Base-by-base conservation (phyloP, 2,888 invertebrate genomes). In the Oligia strigilis region DNA sequence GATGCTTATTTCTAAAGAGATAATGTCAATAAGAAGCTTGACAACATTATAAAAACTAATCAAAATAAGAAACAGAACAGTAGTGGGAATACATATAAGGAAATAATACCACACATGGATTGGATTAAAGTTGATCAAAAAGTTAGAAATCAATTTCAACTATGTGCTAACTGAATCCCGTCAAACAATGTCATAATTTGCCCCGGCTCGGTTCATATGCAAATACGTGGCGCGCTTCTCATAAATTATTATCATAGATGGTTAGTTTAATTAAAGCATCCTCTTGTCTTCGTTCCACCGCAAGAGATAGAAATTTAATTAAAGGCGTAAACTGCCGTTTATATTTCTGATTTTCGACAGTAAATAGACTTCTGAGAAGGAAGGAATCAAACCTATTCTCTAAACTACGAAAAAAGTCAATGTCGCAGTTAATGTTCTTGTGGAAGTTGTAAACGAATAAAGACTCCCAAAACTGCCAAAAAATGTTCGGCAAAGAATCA, bases 181-280 rank as follows among this genome's bases (percentile, higher is more conserved):
- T 11, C 77, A 86, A 88, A 86, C 86, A 86, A 86, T 86, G 43
- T 55, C 36, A 77, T 86, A 77, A 85, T 85, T 88, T 82, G 46
- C 60, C 9, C 19, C 55, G 5, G 36, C 43, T 77, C 73, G 14
- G 75, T 86, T 88, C 72, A 88, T 82, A 86, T 72, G 72, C 72
- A 83, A 83, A 86, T 88, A 78, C 43, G 55, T 80, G 55, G 46
- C 75, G 55, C 75, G 75, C n/a, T 76, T 83, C 70, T 75, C 83
- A 71, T 83, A 74, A 86, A 69, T 88, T 75, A 79, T 86, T 83
- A 78, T 77, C 78, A 75, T 77, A 70, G 72, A 79, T 81, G 71
- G 87, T 88, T 86, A 80, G 79, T 80, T 76, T 88, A 86, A 88
- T 88, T 83, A 83, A 81, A 77, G 43, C 67, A 60, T n/a, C 40